Evolutionary conservation across 2,888 invertebrate genomes (phyloP), one percentile per base, ranked within the genome.

Genomic region (Brachypterus glaber): DNA sequence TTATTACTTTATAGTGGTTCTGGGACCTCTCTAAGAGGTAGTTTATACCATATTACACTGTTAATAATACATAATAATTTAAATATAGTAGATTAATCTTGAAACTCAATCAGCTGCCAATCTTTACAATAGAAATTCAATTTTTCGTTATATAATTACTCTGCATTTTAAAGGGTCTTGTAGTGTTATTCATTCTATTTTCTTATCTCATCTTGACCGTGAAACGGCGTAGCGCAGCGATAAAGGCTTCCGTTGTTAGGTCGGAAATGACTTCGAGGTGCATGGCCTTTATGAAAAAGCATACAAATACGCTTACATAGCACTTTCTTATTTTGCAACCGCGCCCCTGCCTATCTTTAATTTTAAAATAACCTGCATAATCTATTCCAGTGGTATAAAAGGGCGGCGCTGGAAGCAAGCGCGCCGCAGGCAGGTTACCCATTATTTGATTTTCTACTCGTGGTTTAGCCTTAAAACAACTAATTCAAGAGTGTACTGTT

Each of bases 231-330:
- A 38, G 33, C 9, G 33, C 17, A 7, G 33, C 33, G 5, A 38
- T 27, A 33, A 38, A 38, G 7, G 17, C 33, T 12, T 33, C 33
- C 1, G 17, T 18, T 7, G 33, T 15, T 3, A 38, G 9, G 15
- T 18, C 29, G 15, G 13, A 14, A 9, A 38, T 33, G 2, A 38
- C 11, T 29, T 38, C 38, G 1, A 38, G 29, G 14, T 38, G 29
- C 7, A 33, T 16, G 7, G 33, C 38, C 8, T 31, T 30, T 2
- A 15, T 37, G n/a, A 18, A 3, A 11, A 30, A 30, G 15, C 30
- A 11, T 16, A 30, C 12, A 30, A 4, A 11, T 30, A 30, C 27
- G 27, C 27, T 26, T 26, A 51, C 36, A 16, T 46, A 54, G 12
- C 24, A 39, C 35, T 54, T 5, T 11, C 27, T 4, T 13, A 3